A percentile compares a stretch with the other conserved stretches of the same genome.
These are phyloP conservation scores for Chondrilla cf. caribensis DNA, from an alignment of 37 sponge, comb jelly and placozoan genomes.

Conservation along the genomic window DNA sequence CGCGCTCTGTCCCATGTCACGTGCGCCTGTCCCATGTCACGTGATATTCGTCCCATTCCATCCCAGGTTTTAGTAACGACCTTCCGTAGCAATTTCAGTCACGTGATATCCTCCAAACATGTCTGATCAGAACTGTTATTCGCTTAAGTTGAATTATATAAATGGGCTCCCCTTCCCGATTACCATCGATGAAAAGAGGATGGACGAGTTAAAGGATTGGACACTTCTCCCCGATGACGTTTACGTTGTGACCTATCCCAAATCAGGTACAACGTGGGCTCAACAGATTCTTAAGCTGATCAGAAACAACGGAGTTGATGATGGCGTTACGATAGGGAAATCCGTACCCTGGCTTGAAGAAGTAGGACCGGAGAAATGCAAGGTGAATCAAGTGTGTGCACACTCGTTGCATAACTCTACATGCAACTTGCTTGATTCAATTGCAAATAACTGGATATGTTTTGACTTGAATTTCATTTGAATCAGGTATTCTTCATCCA, in stretches of 20 bases:
- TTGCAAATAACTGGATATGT: no score
- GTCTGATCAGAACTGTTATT: no score
- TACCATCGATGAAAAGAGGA: neutral
- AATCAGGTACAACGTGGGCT: conserved; percentile 45
- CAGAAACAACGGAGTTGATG: conserved; percentile 4
- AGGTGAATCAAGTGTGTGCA: neutral
- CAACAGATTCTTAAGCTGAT: conserved; percentile 38
- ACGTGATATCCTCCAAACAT: no score
- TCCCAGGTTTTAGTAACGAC: conserved; percentile 2
- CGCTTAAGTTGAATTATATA: neutral
- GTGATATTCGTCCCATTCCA: conserved; percentile 14
- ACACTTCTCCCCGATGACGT: neutral
- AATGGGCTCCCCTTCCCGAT: neutral
- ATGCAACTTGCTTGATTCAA: neutral
- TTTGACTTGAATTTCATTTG: no score
- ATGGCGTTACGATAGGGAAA: neutral
- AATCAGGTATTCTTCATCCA: no score
- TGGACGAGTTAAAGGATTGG: neutral
- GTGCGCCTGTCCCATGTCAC: neutral
- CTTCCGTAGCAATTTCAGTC: no score
- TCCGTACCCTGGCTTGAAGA: conserved; percentile 28
- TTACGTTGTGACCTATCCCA: conserved; percentile 42
- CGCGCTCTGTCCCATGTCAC: neutral
- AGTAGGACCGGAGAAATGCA: neutral
- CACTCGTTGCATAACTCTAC: no score